Evolutionary conservation across 2,888 invertebrate species (phyloP), one percentile per base, ranked within the genome.

Genomic region (Scaptomyza flava): DNA sequence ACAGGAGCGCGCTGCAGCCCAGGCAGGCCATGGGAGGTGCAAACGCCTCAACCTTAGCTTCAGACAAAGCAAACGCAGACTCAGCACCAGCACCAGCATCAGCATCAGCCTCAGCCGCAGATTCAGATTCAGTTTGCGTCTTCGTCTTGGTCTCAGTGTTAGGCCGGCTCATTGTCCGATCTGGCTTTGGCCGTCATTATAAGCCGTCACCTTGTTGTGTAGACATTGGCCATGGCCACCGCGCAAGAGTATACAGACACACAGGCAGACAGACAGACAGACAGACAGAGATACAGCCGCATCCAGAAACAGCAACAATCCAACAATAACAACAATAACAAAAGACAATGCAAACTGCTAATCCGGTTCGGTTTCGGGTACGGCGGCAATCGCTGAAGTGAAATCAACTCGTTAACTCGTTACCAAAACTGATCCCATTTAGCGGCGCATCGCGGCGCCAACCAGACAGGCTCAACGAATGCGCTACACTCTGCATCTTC

Each of bases 381-480:
- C 79, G 79, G 81, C 81, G 80, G 89, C 90, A 91, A 90, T 90
- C 90, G 87, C 82, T 81, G 87, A 88, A 89, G 82, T 78, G 87
- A 90, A 90, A 89, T 91, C 89, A 90, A 89, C 89, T 89, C 91
- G 89, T 89, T 89, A 90, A 90, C 90, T 89, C 87, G 90, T 91
- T 90, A 90, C 89, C 87, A 84, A 89, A 86, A 84, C 89, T 85
- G 89, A 89, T 85, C 89, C 82, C 82, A 82, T 82, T 82, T 82
- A 89, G 89, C 87, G 89, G 82, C 85, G 85, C 89, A 84, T 64
- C 64, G 83, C 87, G 89, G 71, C 87, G 76, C 77, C 89, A 76
- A 65, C 60, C 45, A 63, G 53, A 51, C 64, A 69, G 50, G 43
- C 60, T 30, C 53, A 47, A 5, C 42, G 58, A 72, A 61, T 79